Conservation (phyloP, 2,888 invertebrate species). For the Erpobdella octoculata region DNA sequence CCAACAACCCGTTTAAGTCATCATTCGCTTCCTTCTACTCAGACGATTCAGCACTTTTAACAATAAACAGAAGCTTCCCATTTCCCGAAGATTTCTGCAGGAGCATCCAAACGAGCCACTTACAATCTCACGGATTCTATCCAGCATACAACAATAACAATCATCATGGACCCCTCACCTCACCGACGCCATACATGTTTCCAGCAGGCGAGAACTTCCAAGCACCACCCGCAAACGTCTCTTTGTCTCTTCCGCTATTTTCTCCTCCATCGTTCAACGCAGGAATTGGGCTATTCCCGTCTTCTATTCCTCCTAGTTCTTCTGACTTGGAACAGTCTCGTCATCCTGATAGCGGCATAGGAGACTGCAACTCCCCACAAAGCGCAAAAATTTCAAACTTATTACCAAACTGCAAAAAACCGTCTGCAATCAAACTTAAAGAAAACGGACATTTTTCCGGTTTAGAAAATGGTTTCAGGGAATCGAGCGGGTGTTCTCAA, state of each 20-base stretch:
- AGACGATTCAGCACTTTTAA: slow-evolving; percentile 4
- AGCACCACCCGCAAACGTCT: neutral
- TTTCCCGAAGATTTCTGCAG: slow-evolving; percentile 10
- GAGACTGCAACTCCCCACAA: slow-evolving; percentile 6
- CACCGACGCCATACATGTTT: slow-evolving; percentile 15
- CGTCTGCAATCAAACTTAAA: neutral
- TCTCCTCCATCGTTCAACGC: slow-evolving; percentile 1
- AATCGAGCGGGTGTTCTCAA: too few relatives aligned
- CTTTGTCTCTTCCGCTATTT: neutral
- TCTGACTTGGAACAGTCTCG: neutral
- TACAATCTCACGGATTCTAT: slow-evolving; percentile 9
- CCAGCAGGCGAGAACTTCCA: slow-evolving; percentile 12
- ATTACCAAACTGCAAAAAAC: neutral
- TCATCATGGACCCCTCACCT: neutral
- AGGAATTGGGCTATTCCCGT: neutral
- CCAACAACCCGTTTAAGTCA: slow-evolving; percentile 4
- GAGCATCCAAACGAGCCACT: slow-evolving; percentile 4
- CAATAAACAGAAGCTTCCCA: slow-evolving; percentile 4
- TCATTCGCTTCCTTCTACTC: neutral
- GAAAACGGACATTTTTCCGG: neutral
- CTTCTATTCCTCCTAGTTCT: neutral
- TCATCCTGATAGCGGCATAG: slow-evolving; percentile 11
- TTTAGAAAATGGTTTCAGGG: neutral
- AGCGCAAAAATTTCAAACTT: neutral
- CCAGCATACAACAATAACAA: neutral